A percentile compares a stretch with the other conserved stretches of the same genome.
Conservation (phyloP, 2,888 invertebrate species). For the Drosophila hamatofila region DNA sequence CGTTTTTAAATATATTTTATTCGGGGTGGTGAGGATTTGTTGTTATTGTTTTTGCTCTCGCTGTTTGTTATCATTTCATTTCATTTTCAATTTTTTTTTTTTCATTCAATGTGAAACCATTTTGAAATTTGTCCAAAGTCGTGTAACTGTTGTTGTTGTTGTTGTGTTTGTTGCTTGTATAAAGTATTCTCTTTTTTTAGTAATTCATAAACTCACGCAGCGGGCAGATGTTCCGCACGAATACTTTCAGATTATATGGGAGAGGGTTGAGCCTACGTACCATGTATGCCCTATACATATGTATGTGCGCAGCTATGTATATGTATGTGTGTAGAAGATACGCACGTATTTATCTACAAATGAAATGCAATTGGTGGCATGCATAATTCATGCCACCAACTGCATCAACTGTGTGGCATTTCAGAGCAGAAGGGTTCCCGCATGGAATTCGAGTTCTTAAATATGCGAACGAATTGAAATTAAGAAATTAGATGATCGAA, state of each 20-base stretch:
- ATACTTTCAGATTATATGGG: conserved; percentile 33
- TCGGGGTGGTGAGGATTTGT: conserved; percentile 33
- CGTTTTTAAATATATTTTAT: conserved; percentile 9
- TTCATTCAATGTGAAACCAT: conserved; percentile 55
- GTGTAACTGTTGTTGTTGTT: conserved; percentile 29
- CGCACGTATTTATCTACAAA: conserved; percentile 45
- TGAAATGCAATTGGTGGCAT: conserved; percentile 66
- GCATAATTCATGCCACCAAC: conserved; percentile 63
- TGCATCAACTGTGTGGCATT: conserved; percentile 28
- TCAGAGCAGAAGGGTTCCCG: conserved; percentile 7
- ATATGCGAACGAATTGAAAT: conserved; percentile 17
- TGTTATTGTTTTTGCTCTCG: conserved; percentile 27
- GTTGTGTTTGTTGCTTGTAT: conserved; percentile 30
- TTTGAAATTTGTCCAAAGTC: conserved; percentile 63
- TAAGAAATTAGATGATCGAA: conserved; percentile 9
- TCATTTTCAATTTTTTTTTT: conserved; percentile 56
- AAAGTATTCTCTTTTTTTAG: conserved; percentile 24
- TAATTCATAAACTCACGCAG: conserved; percentile 64
- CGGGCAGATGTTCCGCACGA: conserved; percentile 68
- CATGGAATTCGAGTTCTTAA: conserved; percentile 16
- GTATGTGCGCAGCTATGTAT: background rate
- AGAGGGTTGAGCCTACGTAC: conserved; percentile 38
- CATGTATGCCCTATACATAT: conserved; percentile 7
- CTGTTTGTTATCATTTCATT: conserved; percentile 71
- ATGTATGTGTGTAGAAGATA: conserved; percentile 12